phyloP scores from a whole-genome alignment of 1,140 invertebrate genomes.

The Portunus trituberculatus region DNA sequence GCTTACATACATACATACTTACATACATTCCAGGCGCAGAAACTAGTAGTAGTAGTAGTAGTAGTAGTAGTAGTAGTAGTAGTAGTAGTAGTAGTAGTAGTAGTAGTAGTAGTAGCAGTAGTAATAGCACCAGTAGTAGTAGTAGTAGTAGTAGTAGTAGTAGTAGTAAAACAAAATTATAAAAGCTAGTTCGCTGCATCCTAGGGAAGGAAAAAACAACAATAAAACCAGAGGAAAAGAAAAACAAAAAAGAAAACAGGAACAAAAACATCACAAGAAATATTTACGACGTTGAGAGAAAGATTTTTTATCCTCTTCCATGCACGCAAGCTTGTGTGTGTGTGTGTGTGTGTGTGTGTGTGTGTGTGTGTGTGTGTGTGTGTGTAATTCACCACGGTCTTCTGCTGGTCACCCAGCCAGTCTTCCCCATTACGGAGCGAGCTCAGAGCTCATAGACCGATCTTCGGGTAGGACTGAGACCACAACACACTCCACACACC shows the following conservation, averaged over 20 bases:
- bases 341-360: slow-evolving; percentile 50
- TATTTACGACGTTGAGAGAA: neutral
- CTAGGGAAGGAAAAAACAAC: neutral
- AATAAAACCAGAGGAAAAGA: neutral
- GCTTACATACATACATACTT: neutral
- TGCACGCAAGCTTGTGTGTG: neutral
- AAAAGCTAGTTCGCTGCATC: neutral
- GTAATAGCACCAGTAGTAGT: neutral
- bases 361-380: slow-evolving; percentile 14
- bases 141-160: neutral
- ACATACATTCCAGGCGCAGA: neutral
- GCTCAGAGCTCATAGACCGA: no score
- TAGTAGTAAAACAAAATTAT: neutral
- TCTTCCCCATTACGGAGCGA: no score
- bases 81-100: slow-evolving; percentile 13
- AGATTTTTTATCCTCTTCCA: neutral
- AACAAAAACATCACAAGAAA: neutral
- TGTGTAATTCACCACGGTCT: neutral
- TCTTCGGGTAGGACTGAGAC: no score
- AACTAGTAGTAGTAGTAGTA: neutral
- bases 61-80: neutral
- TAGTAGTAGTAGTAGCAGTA: neutral
- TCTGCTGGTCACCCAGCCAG: no score
- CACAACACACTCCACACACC: no score
- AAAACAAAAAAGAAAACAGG: no score